A percentile compares a stretch with the other conserved stretches of the same genome.
Evolutionary conservation across 1,140 invertebrate genomes (phyloP).

Genomic region (Drosophila gunungcola): DNA sequence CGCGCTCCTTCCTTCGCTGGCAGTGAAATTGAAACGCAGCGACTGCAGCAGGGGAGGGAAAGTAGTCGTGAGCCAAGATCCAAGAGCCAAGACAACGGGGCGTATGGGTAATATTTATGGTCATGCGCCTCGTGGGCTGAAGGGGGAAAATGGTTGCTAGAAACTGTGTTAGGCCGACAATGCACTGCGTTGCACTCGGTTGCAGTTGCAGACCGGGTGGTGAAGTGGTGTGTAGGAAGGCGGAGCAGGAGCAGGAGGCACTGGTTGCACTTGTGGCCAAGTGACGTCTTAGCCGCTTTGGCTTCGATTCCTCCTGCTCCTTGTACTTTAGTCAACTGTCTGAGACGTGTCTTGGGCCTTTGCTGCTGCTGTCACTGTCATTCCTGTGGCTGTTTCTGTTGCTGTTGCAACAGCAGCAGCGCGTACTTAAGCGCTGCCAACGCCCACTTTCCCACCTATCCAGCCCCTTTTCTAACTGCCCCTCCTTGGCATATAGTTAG

Average conservation of each 20-base stretch:
- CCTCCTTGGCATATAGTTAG: slow-evolving; percentile 19
- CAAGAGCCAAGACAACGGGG: slow-evolving; percentile 42
- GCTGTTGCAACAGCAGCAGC: slow-evolving; percentile 34
- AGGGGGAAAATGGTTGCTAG: slow-evolving; percentile 9
- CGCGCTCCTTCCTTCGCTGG: slow-evolving; percentile 25
- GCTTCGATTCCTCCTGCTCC: slow-evolving; percentile 9
- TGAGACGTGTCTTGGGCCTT: slow-evolving; percentile 36
- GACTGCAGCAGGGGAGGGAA: slow-evolving; percentile 53
- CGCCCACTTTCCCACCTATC: slow-evolving; percentile 8
- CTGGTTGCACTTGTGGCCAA: slow-evolving; percentile 56
- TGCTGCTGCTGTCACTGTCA: slow-evolving; percentile 26
- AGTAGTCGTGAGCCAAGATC: slow-evolving; percentile 40
- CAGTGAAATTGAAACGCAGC: slow-evolving; percentile 77
- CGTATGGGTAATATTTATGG: slow-evolving; percentile 73
- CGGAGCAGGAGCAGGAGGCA: background rate
- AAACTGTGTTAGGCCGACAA: slow-evolving; percentile 80
- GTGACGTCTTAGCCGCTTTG: slow-evolving; percentile 42
- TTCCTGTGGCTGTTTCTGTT: slow-evolving; percentile 11
- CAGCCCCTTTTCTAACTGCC: background rate
- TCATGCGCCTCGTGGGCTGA: background rate
- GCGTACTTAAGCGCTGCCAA: slow-evolving; percentile 44
- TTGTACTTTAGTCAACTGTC: slow-evolving; percentile 50
- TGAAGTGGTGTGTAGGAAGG: background rate
- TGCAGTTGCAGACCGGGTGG: slow-evolving; percentile 1
- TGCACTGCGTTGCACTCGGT: slow-evolving; percentile 69